phyloP scores from a whole-genome alignment of 2,888 invertebrate genomes.

The Cremastinae sp. region DNA sequence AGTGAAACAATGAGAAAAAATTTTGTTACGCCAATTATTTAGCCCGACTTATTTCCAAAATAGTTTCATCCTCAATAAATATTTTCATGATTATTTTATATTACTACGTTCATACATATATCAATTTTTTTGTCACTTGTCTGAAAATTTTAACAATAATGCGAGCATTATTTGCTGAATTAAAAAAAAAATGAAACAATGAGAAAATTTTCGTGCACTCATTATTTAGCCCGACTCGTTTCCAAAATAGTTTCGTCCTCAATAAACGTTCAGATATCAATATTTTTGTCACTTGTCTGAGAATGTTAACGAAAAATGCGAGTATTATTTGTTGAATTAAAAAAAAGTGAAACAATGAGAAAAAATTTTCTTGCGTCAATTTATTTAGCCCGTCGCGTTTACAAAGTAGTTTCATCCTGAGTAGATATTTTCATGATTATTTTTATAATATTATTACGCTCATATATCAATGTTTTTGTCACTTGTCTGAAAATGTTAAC shows the following conservation, averaged over 20 bases:
- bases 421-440: no score
- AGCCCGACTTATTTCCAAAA: slow-evolving; percentile 10
- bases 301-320: neutral
- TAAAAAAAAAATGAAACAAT: neutral
- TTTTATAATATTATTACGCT: neutral
- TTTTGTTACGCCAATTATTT: slow-evolving; percentile 27
- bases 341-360: slow-evolving; percentile 11
- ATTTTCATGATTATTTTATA: no score
- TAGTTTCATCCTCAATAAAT: no score
- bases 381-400: slow-evolving; percentile 12
- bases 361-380: slow-evolving; percentile 32
- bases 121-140: neutral
- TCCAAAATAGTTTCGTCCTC: no score
- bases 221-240: slow-evolving; percentile 16
- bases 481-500: neutral
- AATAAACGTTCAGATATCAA: neutral
- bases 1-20: slow-evolving; percentile 23
- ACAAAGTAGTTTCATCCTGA: no score
- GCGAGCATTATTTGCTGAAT: neutral
- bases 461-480: neutral
- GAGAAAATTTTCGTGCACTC: slow-evolving; percentile 39
- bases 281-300: neutral
- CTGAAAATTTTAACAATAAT: neutral
- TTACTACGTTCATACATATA: neutral
- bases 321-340: neutral